Conservation (phyloP, 35 echinoderm and acorn worm genomes). For the Hemicentrotus pulcherrimus region DNA sequence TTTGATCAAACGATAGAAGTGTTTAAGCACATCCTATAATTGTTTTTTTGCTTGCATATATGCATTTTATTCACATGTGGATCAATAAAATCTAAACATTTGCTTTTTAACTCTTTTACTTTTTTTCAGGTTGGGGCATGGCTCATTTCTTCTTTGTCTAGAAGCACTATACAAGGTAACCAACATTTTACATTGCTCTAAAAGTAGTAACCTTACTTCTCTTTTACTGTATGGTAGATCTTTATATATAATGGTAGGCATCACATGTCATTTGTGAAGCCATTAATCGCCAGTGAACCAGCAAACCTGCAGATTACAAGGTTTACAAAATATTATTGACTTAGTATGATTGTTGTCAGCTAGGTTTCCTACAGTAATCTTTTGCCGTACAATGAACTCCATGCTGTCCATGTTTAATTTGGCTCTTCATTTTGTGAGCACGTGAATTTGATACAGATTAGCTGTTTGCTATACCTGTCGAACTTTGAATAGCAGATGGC, state of each 20-base stretch:
- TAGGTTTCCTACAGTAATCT: not conserved
- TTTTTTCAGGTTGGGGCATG: conserved; percentile 82
- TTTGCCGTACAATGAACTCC: not conserved
- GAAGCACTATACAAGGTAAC: conserved; percentile 93
- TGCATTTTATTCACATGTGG: not conserved
- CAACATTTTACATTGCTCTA: not conserved
- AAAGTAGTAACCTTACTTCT: not conserved
- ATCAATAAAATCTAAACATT: not conserved
- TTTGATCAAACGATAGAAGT: too few species aligned
- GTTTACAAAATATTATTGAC: not conserved
- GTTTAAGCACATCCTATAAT: not conserved
- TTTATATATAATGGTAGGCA: not conserved
- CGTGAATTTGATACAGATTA: not conserved
- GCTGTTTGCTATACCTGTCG: not conserved
- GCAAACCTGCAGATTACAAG: not conserved
- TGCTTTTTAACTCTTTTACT: not conserved
- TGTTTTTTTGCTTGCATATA: not conserved
- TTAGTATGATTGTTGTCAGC: not conserved
- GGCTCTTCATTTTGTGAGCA: not conserved
- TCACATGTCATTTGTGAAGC: not conserved
- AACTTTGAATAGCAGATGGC: not conserved
- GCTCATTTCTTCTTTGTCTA: conserved; percentile 89
- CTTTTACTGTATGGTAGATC: too few species aligned
- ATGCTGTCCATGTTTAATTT: not conserved
- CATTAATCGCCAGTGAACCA: not conserved